Conservation (phyloP, 2,113 vertebrate species). For the Dasyprocta punctata region DNA sequence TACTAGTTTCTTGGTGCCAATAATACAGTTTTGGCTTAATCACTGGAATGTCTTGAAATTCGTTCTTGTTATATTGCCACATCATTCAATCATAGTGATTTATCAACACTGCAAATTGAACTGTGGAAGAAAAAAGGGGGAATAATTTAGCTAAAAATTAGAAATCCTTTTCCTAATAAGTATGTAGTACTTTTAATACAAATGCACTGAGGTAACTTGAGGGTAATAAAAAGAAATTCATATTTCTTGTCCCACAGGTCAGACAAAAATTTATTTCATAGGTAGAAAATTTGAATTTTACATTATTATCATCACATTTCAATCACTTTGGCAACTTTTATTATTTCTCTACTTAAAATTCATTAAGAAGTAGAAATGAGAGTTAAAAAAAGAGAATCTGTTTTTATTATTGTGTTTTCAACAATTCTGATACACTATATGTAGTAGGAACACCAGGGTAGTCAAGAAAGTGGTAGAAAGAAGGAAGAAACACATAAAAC, state of each 20-base stretch:
- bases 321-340: constrained; percentile 30
- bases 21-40: constrained; percentile 17
- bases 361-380: background rate
- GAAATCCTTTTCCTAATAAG: constrained; percentile 6
- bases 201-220: background rate
- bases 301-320: constrained; percentile 21
- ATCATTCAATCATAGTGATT: background rate
- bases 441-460: background rate
- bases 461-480: background rate
- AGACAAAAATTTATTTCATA: constrained; percentile 48
- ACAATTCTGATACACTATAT: background rate
- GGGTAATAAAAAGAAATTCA: constrained; percentile 18
- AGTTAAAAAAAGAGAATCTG: background rate
- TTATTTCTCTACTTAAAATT: background rate
- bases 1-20: background rate
- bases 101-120: background rate
- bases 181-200: constrained; percentile 16
- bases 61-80: background rate
- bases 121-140: background rate
- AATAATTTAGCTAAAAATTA: constrained; percentile 36
- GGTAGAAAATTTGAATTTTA: constrained; percentile 37
- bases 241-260: background rate
- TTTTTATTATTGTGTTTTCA: background rate
- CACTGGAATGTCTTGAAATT: background rate
- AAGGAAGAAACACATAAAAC: background rate